Evolutionary conservation across 2,113 vertebrate species (phyloP).

Genomic region (Nematolebias whitei): DNA sequence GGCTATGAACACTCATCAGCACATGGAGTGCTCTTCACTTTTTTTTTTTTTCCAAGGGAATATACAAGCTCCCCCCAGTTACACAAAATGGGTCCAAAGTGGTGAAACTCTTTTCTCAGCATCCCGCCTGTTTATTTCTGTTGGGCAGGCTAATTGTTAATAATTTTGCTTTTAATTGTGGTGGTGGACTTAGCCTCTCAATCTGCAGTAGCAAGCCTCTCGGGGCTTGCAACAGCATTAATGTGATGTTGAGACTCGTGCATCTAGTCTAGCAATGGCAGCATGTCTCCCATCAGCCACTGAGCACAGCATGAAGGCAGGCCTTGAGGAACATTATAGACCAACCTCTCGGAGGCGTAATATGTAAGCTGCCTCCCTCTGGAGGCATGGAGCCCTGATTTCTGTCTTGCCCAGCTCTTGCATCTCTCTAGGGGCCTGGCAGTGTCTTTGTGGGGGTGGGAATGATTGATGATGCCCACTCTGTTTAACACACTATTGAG

Average conservation of each 20-base stretch:
- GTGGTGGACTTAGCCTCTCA: slow-evolving; percentile 59
- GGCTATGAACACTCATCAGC: slow-evolving; percentile 75
- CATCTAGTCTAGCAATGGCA: slow-evolving; percentile 53
- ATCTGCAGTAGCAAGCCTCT: slow-evolving; percentile 63
- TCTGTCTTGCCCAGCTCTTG: slow-evolving; percentile 61
- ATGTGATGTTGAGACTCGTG: slow-evolving; percentile 68
- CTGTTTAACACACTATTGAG: slow-evolving; percentile 70
- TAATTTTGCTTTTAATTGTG: slow-evolving; percentile 72
- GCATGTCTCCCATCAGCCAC: slow-evolving; percentile 55
- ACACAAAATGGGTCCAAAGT: slow-evolving; percentile 55
- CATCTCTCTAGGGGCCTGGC: slow-evolving; percentile 68
- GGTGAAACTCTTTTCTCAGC: slow-evolving; percentile 49
- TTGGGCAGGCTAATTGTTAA: slow-evolving; percentile 67
- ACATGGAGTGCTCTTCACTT: slow-evolving; percentile 75
- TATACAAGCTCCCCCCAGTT: slow-evolving; percentile 48
- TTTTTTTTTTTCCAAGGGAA: slow-evolving; percentile 60
- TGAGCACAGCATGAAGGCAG: slow-evolving; percentile 67
- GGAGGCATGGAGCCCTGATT: slow-evolving; percentile 63
- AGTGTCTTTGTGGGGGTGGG: slow-evolving; percentile 69
- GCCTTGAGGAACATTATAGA: slow-evolving; percentile 69
- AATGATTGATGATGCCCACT: slow-evolving; percentile 77
- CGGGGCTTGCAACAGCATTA: slow-evolving; percentile 55
- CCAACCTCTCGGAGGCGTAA: slow-evolving; percentile 64
- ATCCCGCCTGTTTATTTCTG: slow-evolving; percentile 60
- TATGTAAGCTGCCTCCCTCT: slow-evolving; percentile 63